Evolutionary conservation across 2,888 invertebrate species (phyloP).

Genomic region (Phengaris arion): DNA sequence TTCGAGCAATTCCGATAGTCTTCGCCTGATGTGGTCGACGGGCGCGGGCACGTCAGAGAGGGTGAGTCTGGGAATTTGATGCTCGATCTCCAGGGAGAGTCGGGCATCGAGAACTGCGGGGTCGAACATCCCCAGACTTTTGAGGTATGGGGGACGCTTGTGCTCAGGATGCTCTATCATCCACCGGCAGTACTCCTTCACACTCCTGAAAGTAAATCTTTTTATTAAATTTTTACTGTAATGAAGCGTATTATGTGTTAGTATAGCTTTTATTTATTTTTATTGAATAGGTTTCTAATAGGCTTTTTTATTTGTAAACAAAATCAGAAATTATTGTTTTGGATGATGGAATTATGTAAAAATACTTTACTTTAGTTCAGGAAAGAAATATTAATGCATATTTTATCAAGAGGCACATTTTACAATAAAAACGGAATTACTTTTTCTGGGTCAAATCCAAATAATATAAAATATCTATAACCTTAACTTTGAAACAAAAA

Average conservation of each 20-base stretch:
- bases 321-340: background rate
- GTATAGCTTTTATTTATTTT: too few relatives aligned
- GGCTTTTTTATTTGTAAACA: too few relatives aligned
- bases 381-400: background rate
- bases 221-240: too few relatives aligned
- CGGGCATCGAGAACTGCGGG: slow-evolving; percentile 60
- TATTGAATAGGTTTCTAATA: too few relatives aligned
- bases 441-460: background rate
- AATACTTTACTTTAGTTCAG: background rate
- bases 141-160: slow-evolving; percentile 75
- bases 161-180: slow-evolving; percentile 77
- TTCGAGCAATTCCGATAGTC: slow-evolving; percentile 61
- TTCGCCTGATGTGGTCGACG: slow-evolving; percentile 57
- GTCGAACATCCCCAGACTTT: slow-evolving; percentile 76
- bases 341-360: background rate
- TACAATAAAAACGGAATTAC: background rate
- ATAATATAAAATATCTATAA: background rate
- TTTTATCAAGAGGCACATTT: background rate
- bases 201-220: slow-evolving; percentile 62
- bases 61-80: slow-evolving; percentile 37
- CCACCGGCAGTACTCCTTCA: slow-evolving; percentile 79
- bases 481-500: background rate
- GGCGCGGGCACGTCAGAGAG: slow-evolving; percentile 50
- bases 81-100: slow-evolving; percentile 54
- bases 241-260: too few relatives aligned